Conservation (phyloP, 2,797 vertebrate genomes). For the Diplodus sargus region DNA sequence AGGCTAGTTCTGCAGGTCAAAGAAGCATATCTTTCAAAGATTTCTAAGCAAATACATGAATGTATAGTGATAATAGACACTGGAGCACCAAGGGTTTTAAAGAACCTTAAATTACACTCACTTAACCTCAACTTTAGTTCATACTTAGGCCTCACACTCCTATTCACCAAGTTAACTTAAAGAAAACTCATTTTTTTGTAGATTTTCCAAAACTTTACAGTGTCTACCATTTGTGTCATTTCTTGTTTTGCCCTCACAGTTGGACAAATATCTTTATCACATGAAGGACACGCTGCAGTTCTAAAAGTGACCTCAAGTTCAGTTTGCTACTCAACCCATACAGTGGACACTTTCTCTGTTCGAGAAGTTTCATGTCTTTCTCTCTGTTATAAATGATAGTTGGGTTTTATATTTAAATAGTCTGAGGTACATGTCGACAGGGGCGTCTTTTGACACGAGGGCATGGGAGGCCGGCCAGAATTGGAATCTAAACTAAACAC, state of each 20-base stretch:
- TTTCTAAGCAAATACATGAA: neutral
- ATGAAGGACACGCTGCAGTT: neutral
- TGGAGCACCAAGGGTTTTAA: neutral
- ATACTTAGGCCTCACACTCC: neutral
- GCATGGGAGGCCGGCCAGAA: too few species aligned
- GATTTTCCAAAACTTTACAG: neutral
- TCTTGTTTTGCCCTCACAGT: neutral
- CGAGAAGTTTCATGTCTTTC: neutral
- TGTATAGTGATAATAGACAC: neutral
- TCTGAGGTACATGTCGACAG: too few species aligned
- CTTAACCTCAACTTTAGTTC: neutral
- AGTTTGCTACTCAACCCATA: neutral
- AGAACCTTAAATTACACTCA: constrained; percentile 12
- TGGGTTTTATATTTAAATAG: neutral
- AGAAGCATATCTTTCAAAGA: neutral
- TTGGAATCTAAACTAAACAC: too few species aligned
- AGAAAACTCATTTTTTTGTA: neutral
- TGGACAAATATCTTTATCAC: neutral
- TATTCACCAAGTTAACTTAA: neutral
- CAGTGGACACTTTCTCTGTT: neutral
- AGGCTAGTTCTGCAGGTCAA: neutral
- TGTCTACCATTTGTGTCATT: neutral
- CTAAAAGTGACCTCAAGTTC: neutral
- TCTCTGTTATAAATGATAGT: neutral
- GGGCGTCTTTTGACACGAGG: too few species aligned